These are phyloP conservation scores for Lasioglossum oenotherae DNA, from an alignment of 2,888 invertebrate genomes.

Conservation along the genomic window DNA sequence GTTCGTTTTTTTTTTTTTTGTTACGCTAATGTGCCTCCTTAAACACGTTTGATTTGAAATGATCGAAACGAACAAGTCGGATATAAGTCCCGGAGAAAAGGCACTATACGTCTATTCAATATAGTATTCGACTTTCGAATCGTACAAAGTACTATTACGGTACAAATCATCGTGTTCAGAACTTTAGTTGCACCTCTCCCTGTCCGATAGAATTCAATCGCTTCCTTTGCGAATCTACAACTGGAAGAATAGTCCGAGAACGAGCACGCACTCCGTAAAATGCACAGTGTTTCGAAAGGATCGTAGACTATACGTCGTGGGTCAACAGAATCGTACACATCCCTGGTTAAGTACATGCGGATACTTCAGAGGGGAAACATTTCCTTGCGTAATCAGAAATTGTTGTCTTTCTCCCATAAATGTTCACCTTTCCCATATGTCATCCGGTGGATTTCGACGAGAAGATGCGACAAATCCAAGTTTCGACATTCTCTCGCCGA, in stretches of 20 bases:
- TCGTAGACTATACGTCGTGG: constrained; percentile 6
- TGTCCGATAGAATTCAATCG: too few species aligned
- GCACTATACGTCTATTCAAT: constrained; percentile 75
- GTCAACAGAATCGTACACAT: constrained; percentile 27
- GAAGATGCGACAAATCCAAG: too few species aligned
- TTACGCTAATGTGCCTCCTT: constrained; percentile 71
- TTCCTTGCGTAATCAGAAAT: too few species aligned
- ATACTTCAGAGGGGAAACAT: constrained; percentile 28
- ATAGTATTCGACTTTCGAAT: constrained; percentile 44
- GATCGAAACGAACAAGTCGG: constrained; percentile 58
- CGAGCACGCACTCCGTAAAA: too few species aligned
- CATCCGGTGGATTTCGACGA: too few species aligned
- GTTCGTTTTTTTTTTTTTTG: constrained; percentile 11
- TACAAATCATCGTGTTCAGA: constrained; percentile 34
- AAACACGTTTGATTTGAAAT: constrained; percentile 61
- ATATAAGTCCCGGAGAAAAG: constrained; percentile 78
- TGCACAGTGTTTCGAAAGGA: not conserved
- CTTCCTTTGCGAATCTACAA: not conserved
- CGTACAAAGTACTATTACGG: constrained; percentile 25
- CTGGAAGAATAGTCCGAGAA: not conserved
- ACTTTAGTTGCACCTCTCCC: too few species aligned
- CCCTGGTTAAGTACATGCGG: constrained; percentile 60
- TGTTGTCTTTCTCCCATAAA: too few species aligned
- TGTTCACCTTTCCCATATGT: too few species aligned
- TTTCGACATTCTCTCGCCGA: too few species aligned